A percentile compares a stretch with the other conserved stretches of the same genome.
Evolutionary conservation across 2,888 invertebrate genomes (phyloP).

Genomic region (Aphrophora alni): DNA sequence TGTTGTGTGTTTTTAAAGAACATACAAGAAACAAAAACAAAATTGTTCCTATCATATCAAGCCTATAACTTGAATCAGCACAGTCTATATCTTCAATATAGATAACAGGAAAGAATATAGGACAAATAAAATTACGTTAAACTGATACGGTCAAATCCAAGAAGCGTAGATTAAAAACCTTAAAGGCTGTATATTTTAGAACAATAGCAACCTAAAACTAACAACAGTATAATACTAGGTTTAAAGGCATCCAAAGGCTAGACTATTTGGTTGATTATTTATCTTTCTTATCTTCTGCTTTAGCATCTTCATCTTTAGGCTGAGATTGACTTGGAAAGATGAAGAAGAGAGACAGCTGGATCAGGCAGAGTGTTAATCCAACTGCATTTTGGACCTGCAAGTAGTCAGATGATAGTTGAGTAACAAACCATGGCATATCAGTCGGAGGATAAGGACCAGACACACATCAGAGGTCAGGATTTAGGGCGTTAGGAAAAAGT

Average conservation of each 20-base stretch:
- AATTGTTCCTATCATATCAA: too few relatives aligned
- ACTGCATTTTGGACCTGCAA: constrained; percentile 76
- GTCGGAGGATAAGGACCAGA: too few relatives aligned
- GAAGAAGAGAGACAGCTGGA: constrained; percentile 72
- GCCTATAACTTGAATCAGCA: too few relatives aligned
- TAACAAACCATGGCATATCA: background rate
- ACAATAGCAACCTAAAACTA: too few relatives aligned
- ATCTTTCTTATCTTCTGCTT: constrained; percentile 36
- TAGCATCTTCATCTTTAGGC: constrained; percentile 9
- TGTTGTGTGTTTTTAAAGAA: too few relatives aligned
- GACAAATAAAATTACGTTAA: too few relatives aligned
- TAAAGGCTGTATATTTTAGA: background rate
- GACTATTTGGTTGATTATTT: background rate
- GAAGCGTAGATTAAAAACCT: background rate
- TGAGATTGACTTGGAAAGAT: constrained; percentile 64
- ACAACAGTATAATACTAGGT: background rate
- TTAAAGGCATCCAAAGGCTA: background rate
- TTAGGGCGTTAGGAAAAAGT: too few relatives aligned
- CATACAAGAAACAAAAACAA: too few relatives aligned
- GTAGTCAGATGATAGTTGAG: background rate
- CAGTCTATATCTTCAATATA: too few relatives aligned
- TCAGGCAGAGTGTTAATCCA: constrained; percentile 64
- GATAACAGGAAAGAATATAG: too few relatives aligned
- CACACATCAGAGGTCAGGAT: too few relatives aligned
- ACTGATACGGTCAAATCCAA: background rate